A percentile compares a stretch with the other conserved stretches of the same genome.
phyloP scores from a whole-genome alignment of 2,888 invertebrate species.

The Hydriomena furcata region DNA sequence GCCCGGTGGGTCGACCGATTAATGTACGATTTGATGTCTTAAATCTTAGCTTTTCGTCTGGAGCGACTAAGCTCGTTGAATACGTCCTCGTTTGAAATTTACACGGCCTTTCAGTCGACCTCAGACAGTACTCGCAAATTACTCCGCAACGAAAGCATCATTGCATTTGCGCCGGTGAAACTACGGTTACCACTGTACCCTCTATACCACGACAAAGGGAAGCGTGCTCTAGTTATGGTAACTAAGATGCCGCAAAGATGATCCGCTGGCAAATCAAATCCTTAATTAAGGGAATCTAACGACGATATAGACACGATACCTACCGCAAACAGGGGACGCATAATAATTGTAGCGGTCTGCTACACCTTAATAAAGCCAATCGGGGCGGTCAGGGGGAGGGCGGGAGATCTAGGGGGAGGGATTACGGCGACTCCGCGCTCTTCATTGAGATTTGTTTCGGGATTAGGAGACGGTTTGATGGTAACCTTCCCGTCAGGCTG shows the following conservation, averaged over 20 bases:
- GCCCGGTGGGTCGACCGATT: slow-evolving; percentile 65
- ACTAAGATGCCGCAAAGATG: slow-evolving; percentile 55
- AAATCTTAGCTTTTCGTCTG: slow-evolving; percentile 65
- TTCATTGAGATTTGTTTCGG: slow-evolving; percentile 83
- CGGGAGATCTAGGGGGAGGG: slow-evolving; percentile 49
- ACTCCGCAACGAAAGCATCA: slow-evolving; percentile 44
- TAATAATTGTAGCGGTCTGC: slow-evolving; percentile 83
- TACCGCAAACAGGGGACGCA: slow-evolving; percentile 82
- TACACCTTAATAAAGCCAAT: slow-evolving; percentile 84
- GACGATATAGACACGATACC: slow-evolving; percentile 75
- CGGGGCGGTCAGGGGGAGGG: slow-evolving; percentile 58
- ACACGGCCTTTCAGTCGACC: slow-evolving; percentile 67
- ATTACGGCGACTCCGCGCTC: slow-evolving; percentile 75
- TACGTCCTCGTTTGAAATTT: slow-evolving; percentile 74
- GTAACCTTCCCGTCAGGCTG: slow-evolving; percentile 63
- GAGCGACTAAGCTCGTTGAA: slow-evolving; percentile 64
- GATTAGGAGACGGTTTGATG: slow-evolving; percentile 79
- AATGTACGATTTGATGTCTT: slow-evolving; percentile 78
- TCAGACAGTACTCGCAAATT: slow-evolving; percentile 52
- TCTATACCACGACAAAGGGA: slow-evolving; percentile 19
- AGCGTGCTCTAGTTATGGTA: slow-evolving; percentile 35
- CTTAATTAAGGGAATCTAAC: slow-evolving; percentile 79
- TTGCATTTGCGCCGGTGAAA: slow-evolving; percentile 34
- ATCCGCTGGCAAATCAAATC: slow-evolving; percentile 71
- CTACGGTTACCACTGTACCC: slow-evolving; percentile 15